Percentiles rank a stretch among this genome's conserved stretches.
phyloP scores from a whole-genome alignment of 2,888 invertebrate species.

The Rosalia funebris region DNA sequence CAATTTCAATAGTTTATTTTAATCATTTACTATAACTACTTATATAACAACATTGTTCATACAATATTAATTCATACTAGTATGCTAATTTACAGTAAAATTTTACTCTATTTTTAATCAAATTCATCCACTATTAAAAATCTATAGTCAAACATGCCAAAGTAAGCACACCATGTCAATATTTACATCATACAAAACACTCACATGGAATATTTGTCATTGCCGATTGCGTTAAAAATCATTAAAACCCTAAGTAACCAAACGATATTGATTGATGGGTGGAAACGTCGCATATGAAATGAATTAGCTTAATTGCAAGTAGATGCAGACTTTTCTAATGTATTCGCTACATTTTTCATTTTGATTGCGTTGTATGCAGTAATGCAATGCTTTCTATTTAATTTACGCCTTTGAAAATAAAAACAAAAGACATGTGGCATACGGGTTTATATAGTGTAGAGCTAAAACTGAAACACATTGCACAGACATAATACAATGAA shows the following conservation, averaged over 20 bases:
- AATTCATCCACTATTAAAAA: too few species aligned
- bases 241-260: background rate
- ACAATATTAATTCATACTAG: too few species aligned
- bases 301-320: background rate
- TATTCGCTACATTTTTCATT: background rate
- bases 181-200: slow-evolving; percentile 10
- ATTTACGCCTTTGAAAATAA: background rate
- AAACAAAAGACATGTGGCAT: slow-evolving; percentile 11
- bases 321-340: background rate
- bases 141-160: too few species aligned
- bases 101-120: too few species aligned
- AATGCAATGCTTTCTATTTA: slow-evolving; percentile 4
- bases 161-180: background rate
- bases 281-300: background rate
- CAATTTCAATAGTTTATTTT: too few species aligned
- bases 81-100: too few species aligned
- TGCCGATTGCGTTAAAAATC: slow-evolving; percentile 2
- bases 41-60: too few species aligned
- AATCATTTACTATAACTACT: too few species aligned
- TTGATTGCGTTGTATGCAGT: background rate
- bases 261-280: background rate
- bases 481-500: too few species aligned
- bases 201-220: slow-evolving; percentile 1
- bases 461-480: too few species aligned
- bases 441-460: too few species aligned